Base-by-base conservation (phyloP, 2,113 vertebrate species). In the Plectropomus leopardus region DNA sequence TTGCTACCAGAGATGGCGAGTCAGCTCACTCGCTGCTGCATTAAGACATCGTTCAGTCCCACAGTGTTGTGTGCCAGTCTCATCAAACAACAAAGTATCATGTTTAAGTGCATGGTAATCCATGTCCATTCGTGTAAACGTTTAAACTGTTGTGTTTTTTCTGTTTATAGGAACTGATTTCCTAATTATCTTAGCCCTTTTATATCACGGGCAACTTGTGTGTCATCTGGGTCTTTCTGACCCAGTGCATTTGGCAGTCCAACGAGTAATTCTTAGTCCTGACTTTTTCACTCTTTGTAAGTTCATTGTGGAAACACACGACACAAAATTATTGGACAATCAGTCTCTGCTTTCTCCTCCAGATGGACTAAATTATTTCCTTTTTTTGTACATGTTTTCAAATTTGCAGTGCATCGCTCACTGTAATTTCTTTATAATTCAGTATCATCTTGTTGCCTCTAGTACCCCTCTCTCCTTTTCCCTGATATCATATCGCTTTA, bases 1-100 rank as follows among this genome's bases (percentile, higher is more conserved):
- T 95, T 92, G 87, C 91, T 94, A 82, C 93, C 94, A 95, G 95
- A 95, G 85, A 81, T 53, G 53, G 60, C 30, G n/a, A 68, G 57
- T 79, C 70, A 32, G 67, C 54, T 65, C 69, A 4, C 48, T 65
- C 73, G 28, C 26, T 60, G 40, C 72, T 60, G 58, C 64, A 59
- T 65, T 69, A 79, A 86, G 78, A 77, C 64, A 51, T 80, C 19
- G 16, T 65, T 80, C 61, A 47, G 60, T 70, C 45, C 21, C 54
- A 53, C 42, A 50, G 55, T 75, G 13, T 80, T 78, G 76, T 67
- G n/a, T 82, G 80, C 76, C 77, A 70, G 71, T 82, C 64, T 69
- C 63, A 71, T 87, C 85, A 84, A 72, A 86, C 76, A 47, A 51
- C 63, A 66, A 50, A 82, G 67, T 82, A 66, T 78, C 61, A 53